Evolutionary conservation across 1,140 invertebrate species (phyloP).

Genomic region (Tetraneura akinire): DNA sequence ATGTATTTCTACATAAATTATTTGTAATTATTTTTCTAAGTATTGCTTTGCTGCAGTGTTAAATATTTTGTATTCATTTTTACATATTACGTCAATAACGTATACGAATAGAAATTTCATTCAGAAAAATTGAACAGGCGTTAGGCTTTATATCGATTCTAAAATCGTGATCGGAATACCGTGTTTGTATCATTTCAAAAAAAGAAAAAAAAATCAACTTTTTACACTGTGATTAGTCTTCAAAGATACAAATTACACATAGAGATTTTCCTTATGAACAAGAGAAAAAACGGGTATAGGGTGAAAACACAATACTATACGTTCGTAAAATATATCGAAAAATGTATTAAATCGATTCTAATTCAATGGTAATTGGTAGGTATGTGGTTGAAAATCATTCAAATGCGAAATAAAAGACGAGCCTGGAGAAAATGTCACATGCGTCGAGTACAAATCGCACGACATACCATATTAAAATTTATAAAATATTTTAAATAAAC

Average conservation of each 20-base stretch:
- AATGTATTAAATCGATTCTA: slow-evolving; percentile 39
- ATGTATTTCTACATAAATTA: too few species aligned
- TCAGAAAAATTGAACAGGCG: neutral
- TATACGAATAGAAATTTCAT: too few species aligned
- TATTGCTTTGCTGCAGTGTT: neutral
- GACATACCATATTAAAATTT: too few species aligned
- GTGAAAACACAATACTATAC: slow-evolving; percentile 1
- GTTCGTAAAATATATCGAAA: slow-evolving; percentile 14
- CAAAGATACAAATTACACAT: neutral
- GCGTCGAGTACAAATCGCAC: slow-evolving; percentile 10
- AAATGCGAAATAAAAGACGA: slow-evolving; percentile 13
- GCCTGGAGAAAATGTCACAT: slow-evolving; percentile 7
- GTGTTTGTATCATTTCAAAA: slow-evolving; percentile 12
- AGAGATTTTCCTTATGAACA: neutral
- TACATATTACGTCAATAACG: neutral
- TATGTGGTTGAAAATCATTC: neutral
- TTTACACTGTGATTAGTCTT: neutral
- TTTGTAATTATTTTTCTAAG: too few species aligned
- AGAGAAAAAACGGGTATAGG: neutral
- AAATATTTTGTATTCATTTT: neutral
- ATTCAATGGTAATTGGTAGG: neutral
- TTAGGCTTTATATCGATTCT: slow-evolving; percentile 10
- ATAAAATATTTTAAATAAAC: too few species aligned
- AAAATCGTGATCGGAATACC: slow-evolving; percentile 22
- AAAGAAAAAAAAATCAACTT: slow-evolving; percentile 1